Base-by-base conservation (phyloP, 2,113 vertebrate genomes). In the Urocynchramus pylzowi region DNA sequence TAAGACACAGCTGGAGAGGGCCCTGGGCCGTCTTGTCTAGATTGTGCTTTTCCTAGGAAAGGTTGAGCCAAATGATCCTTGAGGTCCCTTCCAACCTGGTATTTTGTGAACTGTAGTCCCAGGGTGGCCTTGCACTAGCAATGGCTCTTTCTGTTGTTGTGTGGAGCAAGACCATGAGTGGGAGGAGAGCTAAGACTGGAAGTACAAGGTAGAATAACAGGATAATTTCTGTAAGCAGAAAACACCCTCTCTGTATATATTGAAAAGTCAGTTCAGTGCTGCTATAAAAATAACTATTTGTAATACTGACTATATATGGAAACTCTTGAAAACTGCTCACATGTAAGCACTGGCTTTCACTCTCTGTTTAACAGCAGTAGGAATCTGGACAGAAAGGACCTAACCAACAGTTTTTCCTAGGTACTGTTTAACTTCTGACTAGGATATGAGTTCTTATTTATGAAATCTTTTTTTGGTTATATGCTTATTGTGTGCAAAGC, bases 241-340 rank as follows among this genome's bases (percentile, higher is more conserved):
- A 78, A 69, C 91, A 75, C 76, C 45, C 30, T 68, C 37, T 91
- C 33, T 61, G 0, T 88, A 7, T 82, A 47, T 88, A 88, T 89
- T 7, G 12, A 89, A 87, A 87, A 95, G 50, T 19, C 56, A 76
- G 49, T 90, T 96, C 83, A 53, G 50, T 86, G 67, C 78, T 84
- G 82, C 35, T 86, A 70, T 67, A 80, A 93, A 95, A 94, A 88
- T 80, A 89, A 82, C 68, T 93, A 54, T 79, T 90, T 94, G 83
- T 93, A 93, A 93, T 90, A 37, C 92, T 95, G 82, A 53, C 95
- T 96, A 95, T 93, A 75, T 96, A 96, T 90, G 93, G 92, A 86
- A 88, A 60, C 90, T 68, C 88, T 95, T 75, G 88, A 94, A 63
- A 94, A 71, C 73, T 30, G 64, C 85, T 95, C 71, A 8, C 44